Evolutionary conservation across 2,113 vertebrate species (phyloP).

Genomic region (Crotalus viridis): DNA sequence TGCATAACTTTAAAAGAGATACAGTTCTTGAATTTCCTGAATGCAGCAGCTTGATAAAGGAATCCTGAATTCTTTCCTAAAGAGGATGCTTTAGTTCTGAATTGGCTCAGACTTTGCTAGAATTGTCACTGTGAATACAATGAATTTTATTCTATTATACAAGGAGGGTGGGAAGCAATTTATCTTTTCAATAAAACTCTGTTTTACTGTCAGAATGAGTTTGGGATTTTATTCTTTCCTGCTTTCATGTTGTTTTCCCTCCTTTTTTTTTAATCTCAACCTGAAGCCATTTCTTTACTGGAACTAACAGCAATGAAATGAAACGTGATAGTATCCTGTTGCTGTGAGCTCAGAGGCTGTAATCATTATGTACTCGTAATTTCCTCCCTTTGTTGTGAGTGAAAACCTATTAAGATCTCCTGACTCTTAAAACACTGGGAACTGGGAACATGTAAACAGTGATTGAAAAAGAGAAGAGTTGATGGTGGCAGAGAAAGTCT

Average conservation of each 20-base stretch:
- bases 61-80: not conserved
- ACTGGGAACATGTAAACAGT: not conserved
- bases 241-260: not conserved
- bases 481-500: not conserved
- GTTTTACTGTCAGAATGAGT: slow-evolving; percentile 22
- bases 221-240: slow-evolving; percentile 5
- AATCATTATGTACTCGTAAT: not conserved
- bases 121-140: slow-evolving; percentile 40
- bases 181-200: slow-evolving; percentile 60
- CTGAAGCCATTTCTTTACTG: not conserved
- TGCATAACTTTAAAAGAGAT: not conserved
- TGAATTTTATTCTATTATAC: not conserved
- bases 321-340: not conserved
- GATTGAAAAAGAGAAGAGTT: accelerated
- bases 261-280: not conserved
- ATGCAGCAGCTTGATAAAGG: not conserved
- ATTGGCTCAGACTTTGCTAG: not conserved
- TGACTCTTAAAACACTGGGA: slow-evolving; percentile 27
- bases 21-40: slow-evolving; percentile 24
- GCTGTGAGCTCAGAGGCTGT: slow-evolving; percentile 38
- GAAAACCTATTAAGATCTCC: slow-evolving; percentile 17
- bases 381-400: slow-evolving; percentile 5
- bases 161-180: slow-evolving; percentile 36
- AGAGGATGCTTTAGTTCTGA: not conserved
- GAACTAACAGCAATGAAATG: not conserved